phyloP scores from a whole-genome alignment of 1,140 invertebrate genomes.

The Propsilocerus akamusi region DNA sequence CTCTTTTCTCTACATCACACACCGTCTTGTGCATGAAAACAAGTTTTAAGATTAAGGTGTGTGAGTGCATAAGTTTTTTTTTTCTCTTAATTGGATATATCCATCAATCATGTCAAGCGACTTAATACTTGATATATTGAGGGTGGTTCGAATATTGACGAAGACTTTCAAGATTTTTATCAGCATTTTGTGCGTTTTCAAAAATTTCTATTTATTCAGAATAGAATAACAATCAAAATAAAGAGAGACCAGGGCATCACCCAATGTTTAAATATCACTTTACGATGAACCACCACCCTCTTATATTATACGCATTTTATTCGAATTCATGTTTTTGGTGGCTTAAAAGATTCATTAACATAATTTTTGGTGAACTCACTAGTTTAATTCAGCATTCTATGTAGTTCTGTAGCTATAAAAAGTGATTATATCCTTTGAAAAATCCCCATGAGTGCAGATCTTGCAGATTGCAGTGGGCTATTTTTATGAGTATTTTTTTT shows the following conservation, averaged over 20 bases:
- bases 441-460: no score
- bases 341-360: not conserved
- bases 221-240: not conserved
- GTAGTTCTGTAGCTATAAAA: no score
- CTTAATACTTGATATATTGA: not conserved
- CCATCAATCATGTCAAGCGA: not conserved
- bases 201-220: not conserved
- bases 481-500: not conserved
- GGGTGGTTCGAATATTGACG: not conserved
- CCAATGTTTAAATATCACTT: not conserved
- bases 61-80: not conserved
- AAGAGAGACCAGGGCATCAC: not conserved
- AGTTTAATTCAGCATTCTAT: no score
- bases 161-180: not conserved
- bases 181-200: not conserved
- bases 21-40: not conserved
- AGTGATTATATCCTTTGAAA: no score
- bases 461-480: not conserved
- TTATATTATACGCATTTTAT: not conserved
- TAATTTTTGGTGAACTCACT: no score
- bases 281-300: not conserved
- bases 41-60: constrained; percentile 1
- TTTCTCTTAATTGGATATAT: not conserved
- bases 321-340: not conserved
- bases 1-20: not conserved